phyloP scores from a whole-genome alignment of 2,797 vertebrate species.

The Xenopus petersii region DNA sequence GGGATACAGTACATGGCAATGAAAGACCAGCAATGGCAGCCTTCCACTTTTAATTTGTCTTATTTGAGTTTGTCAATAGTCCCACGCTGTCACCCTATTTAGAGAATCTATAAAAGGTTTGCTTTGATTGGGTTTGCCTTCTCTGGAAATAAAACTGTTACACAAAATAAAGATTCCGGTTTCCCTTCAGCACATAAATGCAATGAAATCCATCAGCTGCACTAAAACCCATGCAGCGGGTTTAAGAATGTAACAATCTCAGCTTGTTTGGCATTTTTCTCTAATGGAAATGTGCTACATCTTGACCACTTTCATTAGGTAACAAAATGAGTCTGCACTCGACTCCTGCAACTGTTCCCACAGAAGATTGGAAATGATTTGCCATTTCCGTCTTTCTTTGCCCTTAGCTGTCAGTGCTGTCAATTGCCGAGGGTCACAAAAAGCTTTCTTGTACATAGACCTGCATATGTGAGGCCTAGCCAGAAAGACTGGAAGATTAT shows the following conservation, averaged over 20 bases:
- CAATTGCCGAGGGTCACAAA: neutral
- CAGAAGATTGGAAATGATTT: neutral
- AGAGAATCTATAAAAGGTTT: no score
- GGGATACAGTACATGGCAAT: no score
- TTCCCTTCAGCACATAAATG: constrained; percentile 1
- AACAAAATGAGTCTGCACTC: neutral
- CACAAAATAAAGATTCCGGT: no score
- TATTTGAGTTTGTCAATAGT: no score
- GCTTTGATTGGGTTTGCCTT: no score
- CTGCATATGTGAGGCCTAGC: neutral
- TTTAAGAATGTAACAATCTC: constrained; percentile 8
- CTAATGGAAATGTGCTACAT: neutral
- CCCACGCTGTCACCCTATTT: no score
- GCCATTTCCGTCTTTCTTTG: neutral
- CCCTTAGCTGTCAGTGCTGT: neutral
- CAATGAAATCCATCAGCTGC: neutral
- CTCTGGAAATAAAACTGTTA: no score
- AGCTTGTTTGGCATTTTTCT: constrained; percentile 3
- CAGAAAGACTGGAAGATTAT: neutral
- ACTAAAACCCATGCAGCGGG: neutral
- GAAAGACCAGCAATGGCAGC: no score
- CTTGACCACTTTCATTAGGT: constrained; percentile 6
- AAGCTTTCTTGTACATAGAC: neutral
- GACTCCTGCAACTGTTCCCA: neutral
- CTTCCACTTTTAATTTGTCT: no score